These are phyloP conservation scores for Cromileptes altivelis DNA, from an alignment of 2,113 vertebrate species.

Conservation along the genomic window DNA sequence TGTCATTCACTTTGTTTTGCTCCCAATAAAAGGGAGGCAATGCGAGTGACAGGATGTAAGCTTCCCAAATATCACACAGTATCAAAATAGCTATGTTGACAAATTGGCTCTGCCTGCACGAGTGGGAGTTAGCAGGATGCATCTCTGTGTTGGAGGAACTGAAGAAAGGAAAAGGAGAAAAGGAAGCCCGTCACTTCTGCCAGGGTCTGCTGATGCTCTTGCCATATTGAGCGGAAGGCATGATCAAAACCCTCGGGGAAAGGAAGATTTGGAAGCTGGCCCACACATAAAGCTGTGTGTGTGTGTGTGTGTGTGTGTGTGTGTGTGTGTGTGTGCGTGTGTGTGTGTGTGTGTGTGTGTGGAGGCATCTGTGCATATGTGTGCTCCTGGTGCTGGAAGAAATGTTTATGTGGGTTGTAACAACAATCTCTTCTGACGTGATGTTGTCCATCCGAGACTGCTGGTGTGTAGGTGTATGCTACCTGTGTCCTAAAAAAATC, in stretches of 20 bases:
- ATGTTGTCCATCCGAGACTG: conserved; percentile 64
- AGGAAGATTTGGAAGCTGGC: conserved; percentile 59
- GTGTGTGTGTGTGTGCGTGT: neutral
- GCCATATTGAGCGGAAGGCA: conserved; percentile 75
- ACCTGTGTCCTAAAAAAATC: conserved; percentile 58
- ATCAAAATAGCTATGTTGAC: conserved; percentile 68
- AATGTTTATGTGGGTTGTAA: conserved; percentile 53
- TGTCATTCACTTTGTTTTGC: conserved; percentile 45
- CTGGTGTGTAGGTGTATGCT: conserved; percentile 63
- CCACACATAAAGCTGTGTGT: conserved; percentile 49
- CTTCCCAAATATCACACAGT: conserved; percentile 51
- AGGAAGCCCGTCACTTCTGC: conserved; percentile 65
- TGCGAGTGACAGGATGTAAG: conserved; percentile 53
- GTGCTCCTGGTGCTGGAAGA: conserved; percentile 29
- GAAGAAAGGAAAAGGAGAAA: conserved; percentile 55
- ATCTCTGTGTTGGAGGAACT: conserved; percentile 59
- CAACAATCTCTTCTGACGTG: conserved; percentile 44
- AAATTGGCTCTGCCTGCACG: conserved; percentile 63
- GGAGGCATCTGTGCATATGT: conserved; percentile 26
- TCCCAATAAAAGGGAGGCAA: conserved; percentile 37
- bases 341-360: conserved; percentile 10
- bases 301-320: too few relatives aligned
- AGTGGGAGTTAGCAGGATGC: conserved; percentile 74
- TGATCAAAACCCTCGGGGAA: conserved; percentile 63
- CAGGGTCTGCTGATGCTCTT: conserved; percentile 73